phyloP scores from a whole-genome alignment of 1,140 invertebrate species.

The Uloborus diversus region DNA sequence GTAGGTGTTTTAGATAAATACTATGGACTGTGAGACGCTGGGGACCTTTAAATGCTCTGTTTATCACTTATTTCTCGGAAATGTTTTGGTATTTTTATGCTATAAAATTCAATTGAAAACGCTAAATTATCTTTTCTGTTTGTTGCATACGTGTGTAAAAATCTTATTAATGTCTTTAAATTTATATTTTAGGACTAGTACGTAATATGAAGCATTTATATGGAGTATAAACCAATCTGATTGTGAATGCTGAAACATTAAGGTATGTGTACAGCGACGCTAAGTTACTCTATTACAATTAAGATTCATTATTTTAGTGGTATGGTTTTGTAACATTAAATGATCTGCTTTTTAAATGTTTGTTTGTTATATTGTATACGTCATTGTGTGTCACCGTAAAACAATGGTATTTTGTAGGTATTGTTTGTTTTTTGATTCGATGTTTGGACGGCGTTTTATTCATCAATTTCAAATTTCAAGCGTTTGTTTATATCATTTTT shows the following conservation, averaged over 20 bases:
- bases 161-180: not conserved
- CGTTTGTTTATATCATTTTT: too few species aligned
- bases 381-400: too few species aligned
- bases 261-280: too few species aligned
- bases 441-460: too few species aligned
- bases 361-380: too few species aligned
- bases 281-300: not conserved
- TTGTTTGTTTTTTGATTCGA: too few species aligned
- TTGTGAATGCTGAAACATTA: not conserved
- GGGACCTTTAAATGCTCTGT: not conserved
- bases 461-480: too few species aligned
- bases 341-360: too few species aligned
- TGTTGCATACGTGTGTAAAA: not conserved
- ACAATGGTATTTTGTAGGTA: too few species aligned
- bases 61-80: not conserved
- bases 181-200: not conserved
- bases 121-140: not conserved
- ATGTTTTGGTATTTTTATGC: not conserved
- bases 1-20: not conserved
- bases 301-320: not conserved
- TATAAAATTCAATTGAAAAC: not conserved
- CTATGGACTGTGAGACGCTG: conserved; percentile 15
- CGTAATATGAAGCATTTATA: conserved; percentile 20
- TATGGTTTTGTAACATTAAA: too few species aligned
- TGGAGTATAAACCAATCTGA: not conserved